Evolutionary conservation across 2,113 vertebrate genomes (phyloP).

Genomic region (Dicerorhinus sumatrensis): DNA sequence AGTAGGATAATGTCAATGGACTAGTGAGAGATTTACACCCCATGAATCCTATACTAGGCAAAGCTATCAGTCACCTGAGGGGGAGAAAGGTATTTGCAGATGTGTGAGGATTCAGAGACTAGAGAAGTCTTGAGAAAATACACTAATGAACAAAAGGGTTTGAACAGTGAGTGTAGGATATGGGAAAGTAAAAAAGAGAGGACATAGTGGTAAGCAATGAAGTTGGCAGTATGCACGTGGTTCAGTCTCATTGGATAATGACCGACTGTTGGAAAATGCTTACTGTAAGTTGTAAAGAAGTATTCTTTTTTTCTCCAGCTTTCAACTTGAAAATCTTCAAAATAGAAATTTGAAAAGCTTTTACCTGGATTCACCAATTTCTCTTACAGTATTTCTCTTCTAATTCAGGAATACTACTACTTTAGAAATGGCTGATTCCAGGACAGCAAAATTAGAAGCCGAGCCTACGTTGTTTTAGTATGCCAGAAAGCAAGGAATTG

Average conservation of each 20-base stretch:
- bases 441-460: neutral
- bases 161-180: neutral
- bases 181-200: neutral
- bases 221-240: neutral
- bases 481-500: neutral
- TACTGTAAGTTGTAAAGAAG: neutral
- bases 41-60: neutral
- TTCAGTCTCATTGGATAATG: neutral
- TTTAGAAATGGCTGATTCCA: neutral
- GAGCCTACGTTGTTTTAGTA: neutral
- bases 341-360: neutral
- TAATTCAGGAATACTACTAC: neutral
- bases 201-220: neutral
- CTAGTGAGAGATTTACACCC: neutral
- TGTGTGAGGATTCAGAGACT: neutral
- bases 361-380: neutral
- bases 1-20: neutral
- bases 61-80: neutral
- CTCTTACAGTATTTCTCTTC: neutral
- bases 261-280: neutral
- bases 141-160: neutral
- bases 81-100: neutral
- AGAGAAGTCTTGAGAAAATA: neutral
- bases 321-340: constrained; percentile 22
- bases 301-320: neutral